Conservation (phyloP, 1,140 invertebrate species). For the Drosophila lacteicornis region DNA sequence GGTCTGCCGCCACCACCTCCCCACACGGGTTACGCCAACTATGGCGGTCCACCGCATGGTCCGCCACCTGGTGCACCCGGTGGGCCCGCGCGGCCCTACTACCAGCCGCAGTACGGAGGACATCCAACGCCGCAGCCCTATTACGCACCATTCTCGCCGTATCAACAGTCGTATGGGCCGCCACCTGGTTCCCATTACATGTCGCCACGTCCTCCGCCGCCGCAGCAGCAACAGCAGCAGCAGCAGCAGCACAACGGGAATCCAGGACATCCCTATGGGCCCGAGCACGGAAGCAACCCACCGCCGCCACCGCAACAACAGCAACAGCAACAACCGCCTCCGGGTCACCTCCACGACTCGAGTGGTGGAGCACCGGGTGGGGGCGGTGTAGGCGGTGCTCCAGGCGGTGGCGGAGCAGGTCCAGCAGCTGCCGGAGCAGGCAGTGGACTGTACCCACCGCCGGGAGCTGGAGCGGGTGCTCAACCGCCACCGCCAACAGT, state of each 20-base stretch:
- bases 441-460: conserved; percentile 12
- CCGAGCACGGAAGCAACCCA: conserved; percentile 45
- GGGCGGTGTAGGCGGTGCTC: neutral
- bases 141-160: conserved; percentile 86
- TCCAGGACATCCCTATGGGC: conserved; percentile 47
- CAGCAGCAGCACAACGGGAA: conserved; percentile 54
- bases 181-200: conserved; percentile 85
- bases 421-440: conserved; percentile 13
- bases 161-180: conserved; percentile 88
- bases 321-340: conserved; percentile 23
- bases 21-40: conserved; percentile 84
- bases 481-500: conserved; percentile 5
- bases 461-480: conserved; percentile 8
- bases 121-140: conserved; percentile 87
- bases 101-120: conserved; percentile 88
- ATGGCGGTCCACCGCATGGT: conserved; percentile 70
- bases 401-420: conserved; percentile 2
- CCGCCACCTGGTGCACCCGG: conserved; percentile 84
- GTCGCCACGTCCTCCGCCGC: conserved; percentile 68
- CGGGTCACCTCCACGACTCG: conserved; percentile 37
- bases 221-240: conserved; percentile 33
- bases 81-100: conserved; percentile 87
- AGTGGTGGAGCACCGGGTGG: conserved; percentile 8
- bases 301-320: conserved; percentile 43
- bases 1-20: conserved; percentile 84